Percentiles rank a stretch among this genome's conserved stretches.
Evolutionary conservation across 1,140 invertebrate species (phyloP).

Genomic region (Asobara japonica): DNA sequence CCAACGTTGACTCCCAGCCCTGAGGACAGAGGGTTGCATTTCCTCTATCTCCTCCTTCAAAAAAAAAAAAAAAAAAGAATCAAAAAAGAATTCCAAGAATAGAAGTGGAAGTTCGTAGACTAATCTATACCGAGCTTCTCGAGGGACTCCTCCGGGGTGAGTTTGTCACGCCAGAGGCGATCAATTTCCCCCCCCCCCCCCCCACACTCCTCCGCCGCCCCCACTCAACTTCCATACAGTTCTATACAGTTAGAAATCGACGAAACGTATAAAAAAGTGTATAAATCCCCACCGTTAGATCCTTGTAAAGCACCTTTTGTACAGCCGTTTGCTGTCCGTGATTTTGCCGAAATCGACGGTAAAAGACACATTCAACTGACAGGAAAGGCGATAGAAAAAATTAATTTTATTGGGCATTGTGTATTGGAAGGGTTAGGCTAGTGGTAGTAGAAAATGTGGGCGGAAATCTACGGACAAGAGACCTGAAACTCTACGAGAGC

Average conservation of each 20-base stretch:
- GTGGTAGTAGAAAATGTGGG: no score
- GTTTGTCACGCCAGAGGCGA: constrained; percentile 12
- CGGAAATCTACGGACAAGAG: no score
- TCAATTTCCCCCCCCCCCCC: neutral
- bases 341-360: neutral
- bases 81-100: constrained; percentile 11
- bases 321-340: neutral
- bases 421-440: no score
- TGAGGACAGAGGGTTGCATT: neutral
- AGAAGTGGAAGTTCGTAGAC: neutral
- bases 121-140: neutral
- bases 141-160: neutral
- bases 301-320: constrained; percentile 1
- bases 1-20: neutral
- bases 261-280: neutral
- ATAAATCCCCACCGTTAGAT: neutral
- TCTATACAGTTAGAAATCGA: constrained; percentile 6
- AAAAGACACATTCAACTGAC: no score
- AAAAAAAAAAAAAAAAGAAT: neutral
- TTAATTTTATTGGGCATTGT: no score
- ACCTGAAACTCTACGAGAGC: no score
- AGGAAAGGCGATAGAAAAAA: no score
- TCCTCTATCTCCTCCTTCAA: neutral
- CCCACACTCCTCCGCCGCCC: neutral
- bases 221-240: neutral